Percentiles rank a stretch among this genome's conserved stretches.
Conservation (phyloP, 1,140 invertebrate genomes). For the Achroia grisella region DNA sequence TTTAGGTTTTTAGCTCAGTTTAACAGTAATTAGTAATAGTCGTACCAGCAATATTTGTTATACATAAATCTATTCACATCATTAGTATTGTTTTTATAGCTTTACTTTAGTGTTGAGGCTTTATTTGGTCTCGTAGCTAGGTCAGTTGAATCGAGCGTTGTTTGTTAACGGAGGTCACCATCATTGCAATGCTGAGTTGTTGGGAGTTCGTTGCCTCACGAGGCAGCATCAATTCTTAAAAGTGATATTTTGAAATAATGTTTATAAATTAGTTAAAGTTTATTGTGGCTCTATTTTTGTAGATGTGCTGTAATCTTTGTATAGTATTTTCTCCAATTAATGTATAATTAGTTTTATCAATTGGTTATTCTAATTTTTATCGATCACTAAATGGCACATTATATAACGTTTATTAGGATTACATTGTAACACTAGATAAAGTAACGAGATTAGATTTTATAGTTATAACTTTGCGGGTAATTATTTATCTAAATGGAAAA, state of each 20-base stretch:
- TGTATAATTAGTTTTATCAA: slow-evolving; percentile 15
- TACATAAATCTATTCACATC: too few relatives aligned
- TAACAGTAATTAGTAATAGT: too few relatives aligned
- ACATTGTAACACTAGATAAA: slow-evolving; percentile 39
- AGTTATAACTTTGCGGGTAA: slow-evolving; percentile 49
- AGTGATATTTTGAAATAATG: slow-evolving; percentile 37
- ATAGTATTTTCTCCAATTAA: slow-evolving; percentile 18
- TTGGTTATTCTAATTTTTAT: slow-evolving; percentile 2
- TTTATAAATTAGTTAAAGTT: slow-evolving; percentile 26
- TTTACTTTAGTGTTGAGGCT: too few relatives aligned
- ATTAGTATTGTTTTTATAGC: too few relatives aligned
- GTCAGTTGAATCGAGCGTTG: too few relatives aligned
- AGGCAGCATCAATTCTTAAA: slow-evolving; percentile 27
- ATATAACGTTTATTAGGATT: slow-evolving; percentile 33
- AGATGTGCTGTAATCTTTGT: slow-evolving; percentile 19
- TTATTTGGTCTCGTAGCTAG: too few relatives aligned
- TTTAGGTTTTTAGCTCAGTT: too few relatives aligned
- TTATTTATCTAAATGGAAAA: slow-evolving; percentile 48
- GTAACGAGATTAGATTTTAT: slow-evolving; percentile 60
- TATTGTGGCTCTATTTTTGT: slow-evolving; percentile 28
- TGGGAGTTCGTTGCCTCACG: slow-evolving; percentile 5
- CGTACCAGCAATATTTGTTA: too few relatives aligned
- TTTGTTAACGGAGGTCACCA: too few relatives aligned
- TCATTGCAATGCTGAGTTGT: not conserved
- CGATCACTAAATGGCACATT: slow-evolving; percentile 18